Evolutionary conservation across 2,888 invertebrate species (phyloP).

Genomic region (Andrena hattorfiana): DNA sequence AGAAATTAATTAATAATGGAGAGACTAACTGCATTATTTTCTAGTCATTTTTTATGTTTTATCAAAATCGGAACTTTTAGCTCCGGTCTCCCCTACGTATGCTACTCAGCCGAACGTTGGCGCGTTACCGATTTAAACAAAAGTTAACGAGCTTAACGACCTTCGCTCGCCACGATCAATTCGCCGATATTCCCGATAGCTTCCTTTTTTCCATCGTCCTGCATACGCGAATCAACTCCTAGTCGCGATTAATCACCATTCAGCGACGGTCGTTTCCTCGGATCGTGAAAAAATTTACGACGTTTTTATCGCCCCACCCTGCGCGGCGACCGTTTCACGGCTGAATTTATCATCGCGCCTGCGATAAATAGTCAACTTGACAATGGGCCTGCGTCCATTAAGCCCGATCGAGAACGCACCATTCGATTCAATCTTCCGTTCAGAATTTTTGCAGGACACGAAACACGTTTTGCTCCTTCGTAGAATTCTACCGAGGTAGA

Average conservation of each 20-base stretch:
- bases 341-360: conserved; percentile 12
- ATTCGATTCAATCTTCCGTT: neutral
- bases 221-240: neutral
- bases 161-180: conserved; percentile 39
- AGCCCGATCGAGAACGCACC: too few species aligned
- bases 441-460: too few species aligned
- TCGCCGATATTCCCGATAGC: conserved; percentile 28
- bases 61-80: too few species aligned
- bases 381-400: neutral
- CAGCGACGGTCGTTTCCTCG: neutral
- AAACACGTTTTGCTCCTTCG: neutral
- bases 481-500: too few species aligned
- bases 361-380: neutral
- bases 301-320: conserved; percentile 18
- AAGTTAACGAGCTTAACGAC: conserved; percentile 49
- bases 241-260: conserved; percentile 39
- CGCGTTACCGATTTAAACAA: conserved; percentile 47
- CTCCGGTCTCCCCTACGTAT: too few species aligned
- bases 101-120: conserved; percentile 26
- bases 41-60: too few species aligned
- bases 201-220: neutral
- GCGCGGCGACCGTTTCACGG: neutral
- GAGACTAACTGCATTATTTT: too few species aligned
- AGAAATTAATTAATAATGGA: too few species aligned
- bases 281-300: conserved; percentile 19